Base-by-base conservation (phyloP, 2,888 invertebrate species). In the Tenthredo scrophulariae region DNA sequence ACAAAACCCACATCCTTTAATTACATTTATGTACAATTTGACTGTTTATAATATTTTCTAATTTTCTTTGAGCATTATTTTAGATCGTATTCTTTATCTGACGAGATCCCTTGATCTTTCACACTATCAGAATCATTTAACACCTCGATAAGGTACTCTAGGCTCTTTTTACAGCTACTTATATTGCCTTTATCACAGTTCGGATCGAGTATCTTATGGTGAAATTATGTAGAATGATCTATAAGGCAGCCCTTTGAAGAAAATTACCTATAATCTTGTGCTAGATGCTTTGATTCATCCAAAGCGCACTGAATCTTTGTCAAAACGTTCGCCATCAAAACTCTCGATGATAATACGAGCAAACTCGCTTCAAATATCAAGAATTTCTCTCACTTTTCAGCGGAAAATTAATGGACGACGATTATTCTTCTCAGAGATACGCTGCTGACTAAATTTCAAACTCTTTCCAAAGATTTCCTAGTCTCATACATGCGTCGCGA, bases 401-500 rank as follows among this genome's bases (percentile, higher is more conserved):
- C 10, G 33, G 67, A 33, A 4, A 33, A 67, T 67, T 1, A 33
- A 67, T 15, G 33, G 10, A 15, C 18, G 13, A 67, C 18, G 67
- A 67, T 67, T 67, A 67, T 67, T 18, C 13, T 1, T 67, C 33
- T 33, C 29, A 33, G 33, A 33, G 67, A 67, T 67, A 67, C 15
- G 15, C 18, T 33, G 54, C 62, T 22, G 62, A 62, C 62, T 10
- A 26, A 26, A 29, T 26, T 26, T 26, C 26, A n/a, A n/a, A 54
- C 18, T 74, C 40, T 40, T 40, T 54, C 15, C 6, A 40, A 62
- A 13, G 2, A 62, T 22, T 13, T 58, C 80, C 80, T 87, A 89
- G 89, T 91, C 93, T 95, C 95, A 96, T 94, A 96, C 96, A 91
- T 96, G 96, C 91, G 96, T 96, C 88, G 96, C 96, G 92, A 96